phyloP scores from a whole-genome alignment of 2,888 invertebrate genomes.

The Brenthis daphne region DNA sequence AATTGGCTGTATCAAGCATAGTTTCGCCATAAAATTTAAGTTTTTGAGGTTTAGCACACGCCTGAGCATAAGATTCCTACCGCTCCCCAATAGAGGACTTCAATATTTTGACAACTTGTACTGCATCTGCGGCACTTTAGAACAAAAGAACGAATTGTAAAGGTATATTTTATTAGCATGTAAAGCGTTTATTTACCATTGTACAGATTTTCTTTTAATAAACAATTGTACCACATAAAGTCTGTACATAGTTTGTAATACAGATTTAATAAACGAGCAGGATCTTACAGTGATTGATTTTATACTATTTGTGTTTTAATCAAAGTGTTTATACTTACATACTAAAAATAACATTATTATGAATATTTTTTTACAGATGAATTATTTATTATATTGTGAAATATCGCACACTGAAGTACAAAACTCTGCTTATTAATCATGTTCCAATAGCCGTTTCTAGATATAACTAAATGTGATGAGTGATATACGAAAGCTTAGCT shows the following conservation, averaged over 20 bases:
- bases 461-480: conserved; percentile 40
- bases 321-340: conserved; percentile 47
- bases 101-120: conserved; percentile 38
- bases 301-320: conserved; percentile 44
- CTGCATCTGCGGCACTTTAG: conserved; percentile 38
- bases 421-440: conserved; percentile 61
- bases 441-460: conserved; percentile 53
- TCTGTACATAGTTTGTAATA: conserved; percentile 12
- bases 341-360: conserved; percentile 48
- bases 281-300: conserved; percentile 31
- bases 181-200: conserved; percentile 21
- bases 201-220: conserved; percentile 9
- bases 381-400: conserved; percentile 53
- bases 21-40: conserved; percentile 12
- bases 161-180: conserved; percentile 26
- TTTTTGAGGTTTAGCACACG: conserved; percentile 65
- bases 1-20: conserved; percentile 18
- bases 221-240: conserved; percentile 13
- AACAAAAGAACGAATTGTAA: conserved; percentile 20
- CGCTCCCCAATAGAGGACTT: conserved; percentile 53
- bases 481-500: conserved; percentile 42
- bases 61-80: conserved; percentile 46
- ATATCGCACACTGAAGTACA: conserved; percentile 74
- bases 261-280: conserved; percentile 22
- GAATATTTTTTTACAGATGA: conserved; percentile 44